Percentiles rank a stretch among this genome's conserved stretches.
Evolutionary conservation across 1,140 invertebrate species (phyloP).

Genomic region (Eulimnadia texana): DNA sequence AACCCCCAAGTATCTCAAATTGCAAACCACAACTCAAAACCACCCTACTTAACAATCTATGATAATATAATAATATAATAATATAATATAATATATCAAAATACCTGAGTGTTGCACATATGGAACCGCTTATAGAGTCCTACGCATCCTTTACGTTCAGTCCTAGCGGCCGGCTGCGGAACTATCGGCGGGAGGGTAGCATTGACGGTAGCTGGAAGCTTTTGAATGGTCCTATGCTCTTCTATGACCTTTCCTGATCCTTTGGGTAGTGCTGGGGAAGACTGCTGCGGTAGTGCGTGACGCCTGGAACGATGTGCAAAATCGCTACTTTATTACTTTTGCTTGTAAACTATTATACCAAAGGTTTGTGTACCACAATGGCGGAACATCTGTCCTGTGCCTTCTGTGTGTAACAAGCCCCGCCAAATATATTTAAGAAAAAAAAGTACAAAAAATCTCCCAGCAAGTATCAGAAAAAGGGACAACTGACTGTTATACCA

Average conservation of each 20-base stretch:
- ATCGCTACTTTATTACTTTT: not conserved
- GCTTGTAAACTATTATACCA: no score
- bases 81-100: not conserved
- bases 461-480: no score
- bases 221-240: no score
- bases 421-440: not conserved
- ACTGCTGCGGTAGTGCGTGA: not conserved
- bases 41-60: not conserved
- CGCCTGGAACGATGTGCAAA: not conserved
- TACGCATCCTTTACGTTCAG: slow-evolving; percentile 32
- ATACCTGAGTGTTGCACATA: slow-evolving; percentile 54
- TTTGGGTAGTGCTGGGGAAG: not conserved
- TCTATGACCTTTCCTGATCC: no score
- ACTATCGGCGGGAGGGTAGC: no score
- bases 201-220: no score
- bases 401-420: not conserved
- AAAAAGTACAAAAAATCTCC: no score
- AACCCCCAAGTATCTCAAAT: no score
- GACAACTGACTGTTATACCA: not conserved
- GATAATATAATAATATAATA: not conserved
- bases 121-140: slow-evolving; percentile 50
- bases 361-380: no score
- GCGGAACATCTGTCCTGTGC: not conserved
- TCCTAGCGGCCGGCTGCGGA: not conserved
- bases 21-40: no score